Base-by-base conservation (phyloP, 2,888 invertebrate species). In the Tetrapedia diversipes region DNA sequence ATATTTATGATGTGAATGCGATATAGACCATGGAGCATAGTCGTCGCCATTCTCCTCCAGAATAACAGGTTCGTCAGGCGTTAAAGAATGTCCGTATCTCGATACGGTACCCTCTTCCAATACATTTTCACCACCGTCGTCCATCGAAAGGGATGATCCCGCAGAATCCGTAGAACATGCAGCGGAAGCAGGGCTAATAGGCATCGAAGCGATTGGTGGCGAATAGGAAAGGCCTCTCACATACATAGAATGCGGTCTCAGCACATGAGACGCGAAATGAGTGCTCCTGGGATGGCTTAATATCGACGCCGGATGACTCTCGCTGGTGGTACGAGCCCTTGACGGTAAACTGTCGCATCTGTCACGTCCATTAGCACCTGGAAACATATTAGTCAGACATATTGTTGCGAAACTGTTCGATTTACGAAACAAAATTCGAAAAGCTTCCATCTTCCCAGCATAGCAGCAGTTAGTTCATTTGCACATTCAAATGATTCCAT, bases 331-430 rank as follows among this genome's bases (percentile, higher is more conserved):
- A 43, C 95, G 93, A 43, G 95, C 94, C 76, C 96, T 93, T 16
- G 96, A 94, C 4, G 96, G 97, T 93, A 97, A 94, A 89, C 96
- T 97, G 91, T 97, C 97, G 91, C 96, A 96, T 72, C 97, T 94
- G 86, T 95, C 96, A 57, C 97, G 93, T 71, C 93, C 86, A 14
- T 87, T 89, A 19, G 91, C 85, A 84, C 92, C 92, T 92, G 88
- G 10, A 87, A 89, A 71, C n/a, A 41, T 22, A 47, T 14, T 67
- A 22, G 41, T 82, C 16, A 69, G 59, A 47, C 19, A 67, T 19
- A 10, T 49, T n/a, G 56, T 43, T 10, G 10, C 16, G n/a, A 37
- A 16, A 37, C n/a, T 3, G n/a, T 4, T 47, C 10, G 22, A 8
- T 37, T 10, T n/a, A 41, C 32, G 27, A 27, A 80, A 49, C 45